These are phyloP conservation scores for Mesocentrotus franciscanus DNA, from an alignment of 53 echinoderm and acorn worm genomes.

Conservation along the genomic window DNA sequence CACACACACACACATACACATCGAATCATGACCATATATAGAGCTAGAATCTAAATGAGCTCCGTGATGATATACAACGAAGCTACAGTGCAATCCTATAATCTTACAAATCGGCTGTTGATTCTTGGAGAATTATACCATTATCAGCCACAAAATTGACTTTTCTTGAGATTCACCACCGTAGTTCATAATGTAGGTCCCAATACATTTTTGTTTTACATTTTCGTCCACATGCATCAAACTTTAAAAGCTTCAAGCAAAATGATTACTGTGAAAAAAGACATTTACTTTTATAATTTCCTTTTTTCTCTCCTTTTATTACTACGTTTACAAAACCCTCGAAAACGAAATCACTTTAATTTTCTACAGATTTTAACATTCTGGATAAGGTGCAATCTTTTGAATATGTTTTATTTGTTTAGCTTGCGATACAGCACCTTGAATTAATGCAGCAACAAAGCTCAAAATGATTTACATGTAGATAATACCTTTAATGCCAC, in stretches of 20 bases:
- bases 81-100: background rate
- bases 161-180: background rate
- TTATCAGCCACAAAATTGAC: background rate
- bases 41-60: background rate
- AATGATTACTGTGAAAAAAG: background rate
- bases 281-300: background rate
- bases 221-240: no score
- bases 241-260: background rate
- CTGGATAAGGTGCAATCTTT: background rate
- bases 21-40: no score
- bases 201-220: no score
- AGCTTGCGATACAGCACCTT: background rate
- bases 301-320: no score
- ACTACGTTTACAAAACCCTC: background rate
- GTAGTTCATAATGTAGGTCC: background rate
- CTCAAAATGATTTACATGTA: background rate
- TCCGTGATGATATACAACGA: background rate
- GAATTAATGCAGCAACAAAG: background rate
- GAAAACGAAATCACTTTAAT: background rate
- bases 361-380: background rate
- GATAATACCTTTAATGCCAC: background rate
- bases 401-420: background rate
- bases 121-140: background rate
- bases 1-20: no score
- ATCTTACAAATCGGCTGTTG: background rate